Base-by-base conservation (phyloP, 2,797 vertebrate genomes). In the Dendrocincla tyrannina region DNA sequence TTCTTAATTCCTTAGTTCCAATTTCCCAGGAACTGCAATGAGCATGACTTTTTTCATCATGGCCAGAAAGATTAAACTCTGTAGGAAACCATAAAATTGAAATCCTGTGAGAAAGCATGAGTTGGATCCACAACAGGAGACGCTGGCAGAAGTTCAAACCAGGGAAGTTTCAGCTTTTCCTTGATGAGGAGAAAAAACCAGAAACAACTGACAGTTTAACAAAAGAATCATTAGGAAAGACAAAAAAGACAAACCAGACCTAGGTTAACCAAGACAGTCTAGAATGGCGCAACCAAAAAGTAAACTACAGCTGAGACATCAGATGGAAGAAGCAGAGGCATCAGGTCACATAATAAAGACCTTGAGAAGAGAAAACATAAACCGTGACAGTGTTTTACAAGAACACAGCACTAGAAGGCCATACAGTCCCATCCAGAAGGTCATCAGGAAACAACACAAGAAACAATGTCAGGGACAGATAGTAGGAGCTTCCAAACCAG, bases 31-130 rank as follows among this genome's bases (percentile, higher is more conserved):
- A 87, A 74, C 44, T 80, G 63, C 67, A 60, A 93, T 28, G 33
- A 93, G 35, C 47, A 70, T 64, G 88, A 58, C 32, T 74, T 94
- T 92, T 92, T 93, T 74, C 33, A 46, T 87, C 17, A 6, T 37
- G 8, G 20, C 13, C 33, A 92, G 46, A 87, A 91, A 89, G 60
- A 96, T 53, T 89, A 74, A 89, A 72, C 74, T 91, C 84, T 55
- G 63, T 56, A 80, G 84, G 78, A 94, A 87, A 44, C 84, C 49
- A 35, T 76, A 85, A 87, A 85, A 85, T 60, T 56, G 56, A 93
- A 94, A 74, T 87, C 59, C 68, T 85, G 11, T 18, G 8, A 75
- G 59, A 86, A 90, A 59, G 42, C 28, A 33, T 41, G 42, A 77
- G 27, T 0, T 89, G 70, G 63, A 89, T 87, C n/a, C 50, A 73